Conservation (phyloP, 2,888 invertebrate species). For the Cyclophora albipunctata region DNA sequence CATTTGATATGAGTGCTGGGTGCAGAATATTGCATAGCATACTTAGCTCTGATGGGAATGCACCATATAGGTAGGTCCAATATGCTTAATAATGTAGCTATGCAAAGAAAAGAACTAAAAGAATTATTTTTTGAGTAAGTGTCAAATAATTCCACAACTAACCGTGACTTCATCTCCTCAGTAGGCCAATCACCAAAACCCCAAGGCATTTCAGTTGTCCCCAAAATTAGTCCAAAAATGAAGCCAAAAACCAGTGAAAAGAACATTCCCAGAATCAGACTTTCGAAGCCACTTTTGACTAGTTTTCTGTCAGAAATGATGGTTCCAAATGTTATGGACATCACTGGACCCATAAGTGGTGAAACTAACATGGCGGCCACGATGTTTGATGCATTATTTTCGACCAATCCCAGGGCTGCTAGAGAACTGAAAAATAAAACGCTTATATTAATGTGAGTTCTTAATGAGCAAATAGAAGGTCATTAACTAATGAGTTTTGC, state of each 20-base stretch:
- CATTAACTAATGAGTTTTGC: too few relatives aligned
- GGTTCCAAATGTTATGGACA: conserved; percentile 90
- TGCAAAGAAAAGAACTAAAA: too few relatives aligned
- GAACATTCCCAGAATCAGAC: conserved; percentile 80
- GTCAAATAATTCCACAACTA: conserved; percentile 10
- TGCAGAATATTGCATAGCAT: too few relatives aligned
- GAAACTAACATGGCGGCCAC: conserved; percentile 86
- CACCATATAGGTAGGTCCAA: too few relatives aligned
- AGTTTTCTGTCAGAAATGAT: conserved; percentile 84
- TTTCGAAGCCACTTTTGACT: conserved; percentile 81
- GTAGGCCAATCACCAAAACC: conserved; percentile 86
- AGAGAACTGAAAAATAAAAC: conserved; percentile 76
- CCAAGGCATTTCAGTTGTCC: conserved; percentile 85
- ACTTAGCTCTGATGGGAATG: too few relatives aligned
- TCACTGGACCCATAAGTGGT: conserved; percentile 88
- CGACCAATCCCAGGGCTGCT: conserved; percentile 87
- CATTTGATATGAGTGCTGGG: too few relatives aligned
- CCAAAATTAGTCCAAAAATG: conserved; percentile 83
- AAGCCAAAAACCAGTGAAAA: conserved; percentile 88
- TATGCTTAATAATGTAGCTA: too few relatives aligned
- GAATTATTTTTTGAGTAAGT: too few relatives aligned
- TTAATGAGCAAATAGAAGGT: too few relatives aligned
- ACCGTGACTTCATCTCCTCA: conserved; percentile 86
- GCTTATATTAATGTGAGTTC: too few relatives aligned
- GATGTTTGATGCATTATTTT: conserved; percentile 88